Evolutionary conservation across 2,888 invertebrate species (phyloP).

Genomic region (Amphipyra tragopoginis): DNA sequence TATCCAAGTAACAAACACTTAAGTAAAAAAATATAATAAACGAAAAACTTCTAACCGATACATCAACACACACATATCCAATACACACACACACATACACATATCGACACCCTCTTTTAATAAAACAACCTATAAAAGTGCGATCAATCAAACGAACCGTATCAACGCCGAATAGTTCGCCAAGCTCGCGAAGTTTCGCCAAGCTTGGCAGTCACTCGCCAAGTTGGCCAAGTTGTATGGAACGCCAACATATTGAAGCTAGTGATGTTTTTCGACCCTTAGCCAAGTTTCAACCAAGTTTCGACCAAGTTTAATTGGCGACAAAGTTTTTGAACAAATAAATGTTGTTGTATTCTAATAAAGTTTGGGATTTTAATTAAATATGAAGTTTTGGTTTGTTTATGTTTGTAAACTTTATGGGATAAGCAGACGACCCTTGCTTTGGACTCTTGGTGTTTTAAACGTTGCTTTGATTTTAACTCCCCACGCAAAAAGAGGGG

Average conservation of each 20-base stretch:
- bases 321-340: constrained; percentile 57
- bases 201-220: constrained; percentile 41
- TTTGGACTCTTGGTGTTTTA: neutral
- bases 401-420: constrained; percentile 17
- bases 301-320: constrained; percentile 53
- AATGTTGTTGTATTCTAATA: constrained; percentile 52
- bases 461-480: no score
- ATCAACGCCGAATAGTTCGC: constrained; percentile 53
- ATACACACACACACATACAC: constrained; percentile 4
- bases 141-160: constrained; percentile 59
- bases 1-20: neutral
- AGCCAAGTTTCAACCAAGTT: constrained; percentile 46
- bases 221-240: constrained; percentile 27
- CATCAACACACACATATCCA: constrained; percentile 34
- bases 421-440: neutral
- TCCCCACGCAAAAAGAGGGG: no score
- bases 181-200: constrained; percentile 44
- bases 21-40: constrained; percentile 39
- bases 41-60: constrained; percentile 41
- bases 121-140: constrained; percentile 58
- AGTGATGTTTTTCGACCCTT: constrained; percentile 43
- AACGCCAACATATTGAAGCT: constrained; percentile 47
- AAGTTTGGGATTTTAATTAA: constrained; percentile 52
- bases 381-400: constrained; percentile 42
- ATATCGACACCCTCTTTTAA: constrained; percentile 41